A percentile compares a stretch with the other conserved stretches of the same genome.
Evolutionary conservation across 2,113 vertebrate species (phyloP).

Genomic region (Petromus typicus): DNA sequence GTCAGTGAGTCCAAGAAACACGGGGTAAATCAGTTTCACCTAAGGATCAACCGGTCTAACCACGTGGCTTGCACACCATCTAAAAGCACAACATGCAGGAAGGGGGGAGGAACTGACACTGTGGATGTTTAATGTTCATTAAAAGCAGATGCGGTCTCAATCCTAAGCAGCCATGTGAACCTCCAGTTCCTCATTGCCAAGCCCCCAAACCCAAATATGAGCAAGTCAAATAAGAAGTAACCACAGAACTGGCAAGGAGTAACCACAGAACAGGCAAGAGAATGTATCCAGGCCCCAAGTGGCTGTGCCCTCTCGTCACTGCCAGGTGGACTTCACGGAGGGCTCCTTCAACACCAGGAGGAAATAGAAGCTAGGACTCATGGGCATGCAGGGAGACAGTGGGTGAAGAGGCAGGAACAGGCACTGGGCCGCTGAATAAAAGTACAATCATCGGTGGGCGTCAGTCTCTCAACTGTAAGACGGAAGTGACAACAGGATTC

Average conservation of each 20-base stretch:
- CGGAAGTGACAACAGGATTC: not conserved
- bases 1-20: not conserved
- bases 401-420: not conserved
- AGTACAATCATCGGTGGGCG: not conserved
- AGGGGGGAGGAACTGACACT: too few relatives aligned
- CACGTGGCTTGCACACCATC: not conserved
- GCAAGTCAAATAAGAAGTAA: slow-evolving; percentile 35
- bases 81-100: not conserved
- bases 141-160: not conserved
- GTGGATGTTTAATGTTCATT: not conserved
- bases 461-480: not conserved
- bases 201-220: slow-evolving; percentile 53
- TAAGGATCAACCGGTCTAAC: not conserved
- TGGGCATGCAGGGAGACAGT: fast-evolving
- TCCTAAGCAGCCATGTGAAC: not conserved
- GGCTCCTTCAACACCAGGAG: not conserved
- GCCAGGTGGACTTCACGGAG: not conserved
- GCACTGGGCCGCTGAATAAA: too few relatives aligned
- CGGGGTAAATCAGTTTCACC: slow-evolving; percentile 17
- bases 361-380: not conserved
- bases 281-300: not conserved
- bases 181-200: not conserved
- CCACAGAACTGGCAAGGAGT: not conserved
- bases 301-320: not conserved
- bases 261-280: too few relatives aligned